Conservation (phyloP, 1,140 invertebrate species). For the Drosophila ogumai region DNA sequence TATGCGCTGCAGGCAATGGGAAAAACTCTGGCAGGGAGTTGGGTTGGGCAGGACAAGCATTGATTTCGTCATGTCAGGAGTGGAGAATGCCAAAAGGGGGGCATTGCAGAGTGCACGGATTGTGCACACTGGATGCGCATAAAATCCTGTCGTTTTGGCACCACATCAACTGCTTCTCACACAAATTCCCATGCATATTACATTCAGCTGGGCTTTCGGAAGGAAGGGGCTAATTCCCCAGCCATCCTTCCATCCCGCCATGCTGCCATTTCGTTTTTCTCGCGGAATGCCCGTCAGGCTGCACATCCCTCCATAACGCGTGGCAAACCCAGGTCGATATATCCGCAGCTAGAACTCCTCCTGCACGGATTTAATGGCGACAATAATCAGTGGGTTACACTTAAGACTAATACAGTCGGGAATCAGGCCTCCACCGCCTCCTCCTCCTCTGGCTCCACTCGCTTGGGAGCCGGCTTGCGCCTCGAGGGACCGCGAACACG, state of each 20-base stretch:
- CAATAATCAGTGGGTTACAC: conserved; percentile 39
- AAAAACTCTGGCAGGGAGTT: conserved; percentile 30
- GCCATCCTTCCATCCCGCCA: conserved; percentile 7
- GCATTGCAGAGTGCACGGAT: conserved; percentile 41
- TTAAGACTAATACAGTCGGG: conserved; percentile 62
- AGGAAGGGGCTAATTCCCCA: conserved; percentile 30
- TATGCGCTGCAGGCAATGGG: conserved; percentile 67
- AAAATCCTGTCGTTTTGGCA: conserved; percentile 72
- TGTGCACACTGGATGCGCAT: conserved; percentile 63
- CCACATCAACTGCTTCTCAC: conserved; percentile 54
- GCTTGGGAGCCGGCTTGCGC: conserved; percentile 62
- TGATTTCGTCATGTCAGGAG: conserved; percentile 52
- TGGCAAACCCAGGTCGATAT: conserved; percentile 3
- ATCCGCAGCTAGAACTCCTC: conserved; percentile 23
- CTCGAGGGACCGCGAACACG: conserved; percentile 70
- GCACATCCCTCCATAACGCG: background rate
- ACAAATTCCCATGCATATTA: conserved; percentile 50
- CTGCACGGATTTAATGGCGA: conserved; percentile 37
- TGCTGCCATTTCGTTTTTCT: background rate
- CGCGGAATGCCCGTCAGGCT: conserved; percentile 19
- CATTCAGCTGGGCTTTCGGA: conserved; percentile 8
- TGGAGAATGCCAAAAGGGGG: background rate
- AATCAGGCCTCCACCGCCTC: conserved; percentile 43
- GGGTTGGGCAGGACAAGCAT: conserved; percentile 35
- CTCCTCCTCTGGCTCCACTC: conserved; percentile 57